phyloP scores from a whole-genome alignment of 2,113 vertebrate genomes.

The Thomomys bottae region DNA sequence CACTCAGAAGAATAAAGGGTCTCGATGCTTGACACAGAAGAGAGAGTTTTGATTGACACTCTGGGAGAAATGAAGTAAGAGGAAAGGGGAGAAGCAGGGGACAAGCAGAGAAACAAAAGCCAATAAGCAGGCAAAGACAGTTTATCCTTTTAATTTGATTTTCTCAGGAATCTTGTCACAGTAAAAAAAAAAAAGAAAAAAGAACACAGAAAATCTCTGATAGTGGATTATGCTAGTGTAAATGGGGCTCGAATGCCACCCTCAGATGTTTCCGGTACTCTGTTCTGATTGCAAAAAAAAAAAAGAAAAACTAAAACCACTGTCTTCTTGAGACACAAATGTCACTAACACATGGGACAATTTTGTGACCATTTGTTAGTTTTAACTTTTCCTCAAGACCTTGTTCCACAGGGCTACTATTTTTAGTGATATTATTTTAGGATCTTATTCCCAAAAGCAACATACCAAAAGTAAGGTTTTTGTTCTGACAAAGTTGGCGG shows the following conservation, averaged over 20 bases:
- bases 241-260: background rate
- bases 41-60: background rate
- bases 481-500: background rate
- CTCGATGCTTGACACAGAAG: background rate
- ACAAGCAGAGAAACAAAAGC: too few relatives aligned
- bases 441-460: background rate
- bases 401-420: background rate
- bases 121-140: too few relatives aligned
- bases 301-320: too few relatives aligned
- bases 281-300: background rate
- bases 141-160: too few relatives aligned
- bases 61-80: background rate
- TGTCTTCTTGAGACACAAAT: background rate
- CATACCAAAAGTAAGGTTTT: background rate
- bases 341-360: background rate
- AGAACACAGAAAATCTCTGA: background rate
- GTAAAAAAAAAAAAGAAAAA: too few relatives aligned
- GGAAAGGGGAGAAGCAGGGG: background rate
- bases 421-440: conserved; percentile 20
- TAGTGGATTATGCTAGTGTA: background rate
- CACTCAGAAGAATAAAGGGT: background rate
- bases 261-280: background rate
- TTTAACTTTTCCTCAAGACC: background rate
- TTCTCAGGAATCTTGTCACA: too few relatives aligned
- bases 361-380: background rate